These are phyloP conservation scores for Labeo rohita DNA, from an alignment of 2,113 vertebrate genomes.

Conservation along the genomic window DNA sequence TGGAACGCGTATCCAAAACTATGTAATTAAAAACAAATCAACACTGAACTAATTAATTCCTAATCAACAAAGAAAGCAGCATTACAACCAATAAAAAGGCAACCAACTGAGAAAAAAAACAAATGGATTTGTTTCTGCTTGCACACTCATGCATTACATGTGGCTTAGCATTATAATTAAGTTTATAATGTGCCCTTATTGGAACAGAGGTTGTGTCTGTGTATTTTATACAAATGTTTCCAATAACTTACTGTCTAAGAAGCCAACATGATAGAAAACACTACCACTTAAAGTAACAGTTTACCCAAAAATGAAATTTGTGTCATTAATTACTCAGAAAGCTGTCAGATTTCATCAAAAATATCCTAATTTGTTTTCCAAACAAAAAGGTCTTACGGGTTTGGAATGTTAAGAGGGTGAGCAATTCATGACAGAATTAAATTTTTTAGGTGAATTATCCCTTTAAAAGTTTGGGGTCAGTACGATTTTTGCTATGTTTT, in stretches of 20 bases:
- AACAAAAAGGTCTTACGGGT: too few species aligned
- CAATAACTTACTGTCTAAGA: background rate
- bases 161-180: conserved; percentile 17
- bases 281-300: background rate
- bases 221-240: background rate
- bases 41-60: conserved; percentile 10
- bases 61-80: conserved; percentile 22
- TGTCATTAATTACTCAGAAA: too few species aligned
- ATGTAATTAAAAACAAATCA: conserved; percentile 37
- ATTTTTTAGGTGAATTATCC: too few species aligned
- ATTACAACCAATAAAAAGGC: conserved; percentile 1
- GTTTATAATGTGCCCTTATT: background rate
- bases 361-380: too few species aligned
- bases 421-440: too few species aligned
- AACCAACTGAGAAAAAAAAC: conserved; percentile 8
- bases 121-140: conserved; percentile 10
- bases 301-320: too few species aligned
- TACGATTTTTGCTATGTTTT: too few species aligned
- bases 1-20: conserved; percentile 92
- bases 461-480: background rate
- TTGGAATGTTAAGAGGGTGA: too few species aligned
- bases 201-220: background rate
- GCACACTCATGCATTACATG: background rate
- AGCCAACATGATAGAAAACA: background rate
- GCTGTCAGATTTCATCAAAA: too few species aligned